Base-by-base conservation (phyloP, 2,113 vertebrate genomes). In the Hydrolagus affinis region DNA sequence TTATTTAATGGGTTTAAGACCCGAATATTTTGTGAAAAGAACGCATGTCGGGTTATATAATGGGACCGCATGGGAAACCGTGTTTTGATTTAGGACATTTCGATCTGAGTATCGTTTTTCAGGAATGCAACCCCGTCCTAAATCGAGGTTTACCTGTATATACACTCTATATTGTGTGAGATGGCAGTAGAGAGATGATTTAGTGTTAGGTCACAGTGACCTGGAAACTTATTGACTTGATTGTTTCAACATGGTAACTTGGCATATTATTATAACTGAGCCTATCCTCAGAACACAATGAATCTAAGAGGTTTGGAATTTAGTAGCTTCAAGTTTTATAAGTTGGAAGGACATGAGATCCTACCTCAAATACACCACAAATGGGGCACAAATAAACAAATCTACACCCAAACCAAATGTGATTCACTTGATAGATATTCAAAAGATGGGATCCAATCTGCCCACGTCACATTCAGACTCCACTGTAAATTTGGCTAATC, bases 301-400 rank as follows among this genome's bases (percentile, higher is more conserved):
- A 75, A 75, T 56, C 11, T 75, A 75, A 75, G 17, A 17, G 73
- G 73, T 44, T 75, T 32, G 73, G 73, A 75, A 75, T 75, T 56
- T 75, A 75, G 30, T 75, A 75, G 73, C 32, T 1, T 32, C 73
- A 56, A 75, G 30, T 75, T 28, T 75, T 75, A 56, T 17, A 9
- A 56, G 30, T 75, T 19, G 73, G 73, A 75, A 11, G 32, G 30
- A 21, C 56, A 56, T 56, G 30, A 75, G 44, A 3, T 44, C 44
- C 44, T 44, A 3, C 44, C 6, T 44, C 44, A 44, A 44, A 44
- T 44, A 44, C 44, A 44, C 44, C 44, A 44, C 44, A 44, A 44
- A 44, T 44, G 44, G 44, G 44, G 30, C 70, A 72, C 8, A 72
- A 56, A 56, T 32, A 19, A 19, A 75, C 73, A 73, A 30, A 32